phyloP scores from a whole-genome alignment of 2,113 vertebrate species.

The pig (Sus scrofa) region T2T-Sscrofa CM000812.6:255163001-255163500 shows the following conservation, averaged over 20 bases:
- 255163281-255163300: not conserved
- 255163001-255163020: not conserved
- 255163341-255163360: constrained; percentile 44
- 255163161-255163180: not conserved
- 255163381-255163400: not conserved
- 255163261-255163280: not conserved
- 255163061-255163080: not conserved
- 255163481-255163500: not conserved
- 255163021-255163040: not conserved
- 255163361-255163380: not conserved
- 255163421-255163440: not conserved
- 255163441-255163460: not conserved
- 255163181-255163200: not conserved
- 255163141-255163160: constrained; percentile 12
- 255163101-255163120: constrained; percentile 44
- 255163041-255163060: not conserved
- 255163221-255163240: not conserved
- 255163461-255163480: not conserved
- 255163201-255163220: not conserved
- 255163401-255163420: not conserved
- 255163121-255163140: constrained; percentile 29
- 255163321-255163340: not conserved
- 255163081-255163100: constrained; percentile 1
- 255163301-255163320: not conserved
- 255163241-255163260: not conserved